Evolutionary conservation across 2,888 invertebrate genomes (phyloP), one percentile per base, ranked within the genome.

Genomic region (Opisthograptis luteolata): DNA sequence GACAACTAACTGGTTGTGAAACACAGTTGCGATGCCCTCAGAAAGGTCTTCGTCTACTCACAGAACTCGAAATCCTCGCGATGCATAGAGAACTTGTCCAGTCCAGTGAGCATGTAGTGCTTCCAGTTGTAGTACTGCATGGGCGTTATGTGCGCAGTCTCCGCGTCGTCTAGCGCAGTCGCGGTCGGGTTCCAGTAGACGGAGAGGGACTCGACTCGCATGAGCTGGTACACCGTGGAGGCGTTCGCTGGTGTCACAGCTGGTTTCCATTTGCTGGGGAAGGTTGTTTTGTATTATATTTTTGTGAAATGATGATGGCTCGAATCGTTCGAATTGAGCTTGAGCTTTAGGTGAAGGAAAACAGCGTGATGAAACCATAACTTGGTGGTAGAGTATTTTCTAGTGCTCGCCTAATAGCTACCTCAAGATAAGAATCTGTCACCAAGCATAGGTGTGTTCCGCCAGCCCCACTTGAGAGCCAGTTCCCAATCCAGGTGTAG

Each of bases 31-130:
- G n/a, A n/a, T n/a, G n/a, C n/a, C n/a, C n/a, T n/a, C n/a, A n/a
- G n/a, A n/a, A n/a, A n/a, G n/a, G n/a, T n/a, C 5, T 25, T 9
- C 3, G n/a, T 22, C 17, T 12, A 92, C 94, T 93, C 83, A 96
- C 96, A 86, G 80, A 96, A 96, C 67, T 96, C 94, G 77, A 96
- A 95, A 53, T 94, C 94, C 74, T 95, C 94, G 55, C 93, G 93
- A 70, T 94, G 94, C 87, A 96, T 94, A 10, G 94, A 93, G 76
- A 96, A 96, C 62, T 94, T 95, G 66, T 95, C 93, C 5, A 96
- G 82, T 0, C 96, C 95, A 37, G 92, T 93, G 10, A 94, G 91
- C 94, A 96, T 94, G 37, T 94, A 92, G 62, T 94, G 94, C 70
- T 95, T 94, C 95, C 96, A 95, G 73, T 93, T 91, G 58, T 93